Base-by-base conservation (phyloP, 2,888 invertebrate genomes). In the Folsomia candida region DNA sequence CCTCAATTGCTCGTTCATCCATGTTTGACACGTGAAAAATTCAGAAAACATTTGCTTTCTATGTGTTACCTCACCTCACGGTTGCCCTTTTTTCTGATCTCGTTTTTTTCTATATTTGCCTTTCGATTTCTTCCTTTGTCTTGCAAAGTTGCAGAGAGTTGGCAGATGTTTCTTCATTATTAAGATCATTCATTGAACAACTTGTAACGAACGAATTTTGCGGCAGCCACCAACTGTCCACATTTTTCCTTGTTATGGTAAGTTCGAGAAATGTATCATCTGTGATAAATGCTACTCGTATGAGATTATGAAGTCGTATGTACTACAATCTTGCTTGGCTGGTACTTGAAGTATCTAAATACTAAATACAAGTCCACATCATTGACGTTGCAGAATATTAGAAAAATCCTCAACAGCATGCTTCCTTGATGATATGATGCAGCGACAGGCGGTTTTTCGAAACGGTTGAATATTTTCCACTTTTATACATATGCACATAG, bases 1-100 rank as follows among this genome's bases (percentile, higher is more conserved):
- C 65, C 65, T 65, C 65, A 65, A 65, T 65, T 57, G 65, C 65
- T 65, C 65, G 54, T 65, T 65, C 54, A 65, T 54, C 54, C 65
- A 54, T 65, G 65, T 51, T 65, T 65, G 65, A 65, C 65, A 65
- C 54, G 65, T 25, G 57, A 27, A 65, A 65, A 64, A 47, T 51
- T 20, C 28, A 20, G 51, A 25, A 64, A 64, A 37, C 37, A 47
- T 64, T 64, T 64, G 28, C 51, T 51, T 51, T 37, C 51, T n/a
- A 6, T n/a, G 14, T n/a, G 14, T 51, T 64, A 37, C 25, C 18
- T 29, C 29, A 6, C 6, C 24, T 22, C 37, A 24, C 54, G 20
- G 54, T 65, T 51, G 65, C 51, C 57, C 65, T 65, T 65, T 37
- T 65, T 65, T 51, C 57, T 54, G 57, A 65, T 65, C 65, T 54